Evolutionary conservation across 2,113 vertebrate species (phyloP).

Genomic region (Piaya cayana): DNA sequence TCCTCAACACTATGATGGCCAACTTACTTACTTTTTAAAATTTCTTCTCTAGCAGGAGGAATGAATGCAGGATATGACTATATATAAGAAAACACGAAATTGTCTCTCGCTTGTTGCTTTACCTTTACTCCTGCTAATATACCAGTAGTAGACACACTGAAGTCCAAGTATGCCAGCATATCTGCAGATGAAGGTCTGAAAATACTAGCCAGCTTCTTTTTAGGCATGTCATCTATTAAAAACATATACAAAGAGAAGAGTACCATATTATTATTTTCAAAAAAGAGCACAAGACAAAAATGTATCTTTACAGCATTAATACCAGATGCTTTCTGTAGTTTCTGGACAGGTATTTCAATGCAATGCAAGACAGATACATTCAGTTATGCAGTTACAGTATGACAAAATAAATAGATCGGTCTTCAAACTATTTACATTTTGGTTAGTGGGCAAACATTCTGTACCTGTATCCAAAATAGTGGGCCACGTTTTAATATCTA

Average conservation of each 20-base stretch:
- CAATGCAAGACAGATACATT: neutral
- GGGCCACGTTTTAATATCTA: constrained; percentile 93
- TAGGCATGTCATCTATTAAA: constrained; percentile 89
- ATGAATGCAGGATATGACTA: neutral
- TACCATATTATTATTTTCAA: neutral
- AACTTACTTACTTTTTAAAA: neutral
- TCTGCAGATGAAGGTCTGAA: constrained; percentile 91
- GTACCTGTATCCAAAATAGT: constrained; percentile 92
- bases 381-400: neutral
- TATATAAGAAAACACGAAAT: neutral
- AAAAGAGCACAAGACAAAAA: neutral
- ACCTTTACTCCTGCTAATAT: constrained; percentile 97
- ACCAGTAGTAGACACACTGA: constrained; percentile 96
- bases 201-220: constrained; percentile 86
- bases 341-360: neutral
- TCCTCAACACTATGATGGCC: neutral
- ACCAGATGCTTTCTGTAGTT: neutral
- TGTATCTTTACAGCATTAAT: neutral
- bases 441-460: neutral
- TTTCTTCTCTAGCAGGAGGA: neutral
- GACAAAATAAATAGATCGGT: neutral
- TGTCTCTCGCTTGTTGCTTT: neutral
- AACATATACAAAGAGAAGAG: neutral
- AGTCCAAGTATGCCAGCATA: constrained; percentile 93
- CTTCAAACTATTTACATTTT: neutral